Evolutionary conservation across 2,888 invertebrate species (phyloP).

Genomic region (Galerucella calmariensis): DNA sequence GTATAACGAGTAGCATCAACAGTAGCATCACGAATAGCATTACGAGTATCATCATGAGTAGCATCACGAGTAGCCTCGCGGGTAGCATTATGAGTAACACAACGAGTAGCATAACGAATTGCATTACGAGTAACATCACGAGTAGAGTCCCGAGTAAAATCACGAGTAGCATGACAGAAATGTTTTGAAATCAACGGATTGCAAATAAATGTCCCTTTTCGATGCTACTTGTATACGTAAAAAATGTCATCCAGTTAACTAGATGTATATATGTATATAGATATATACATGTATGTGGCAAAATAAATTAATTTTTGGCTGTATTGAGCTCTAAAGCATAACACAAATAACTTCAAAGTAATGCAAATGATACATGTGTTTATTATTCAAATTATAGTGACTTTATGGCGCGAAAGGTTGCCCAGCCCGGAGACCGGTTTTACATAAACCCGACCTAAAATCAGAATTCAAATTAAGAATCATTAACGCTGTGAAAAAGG

Average conservation of each 20-base stretch:
- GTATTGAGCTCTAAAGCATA: conserved; percentile 30
- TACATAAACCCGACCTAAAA: conserved; percentile 34
- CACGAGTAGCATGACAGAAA: too few relatives aligned
- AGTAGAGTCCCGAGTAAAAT: too few relatives aligned
- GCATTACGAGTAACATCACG: too few relatives aligned
- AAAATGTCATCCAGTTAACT: background rate
- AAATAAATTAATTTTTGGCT: conserved; percentile 29
- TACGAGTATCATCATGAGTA: too few relatives aligned
- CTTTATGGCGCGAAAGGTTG: conserved; percentile 30
- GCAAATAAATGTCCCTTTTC: too few relatives aligned
- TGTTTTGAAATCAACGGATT: too few relatives aligned
- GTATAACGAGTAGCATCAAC: too few relatives aligned
- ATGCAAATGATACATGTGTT: conserved; percentile 42
- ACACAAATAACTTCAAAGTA: conserved; percentile 41
- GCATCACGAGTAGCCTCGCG: too few relatives aligned
- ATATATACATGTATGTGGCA: conserved; percentile 7
- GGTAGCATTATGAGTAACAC: too few relatives aligned
- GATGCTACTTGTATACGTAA: background rate
- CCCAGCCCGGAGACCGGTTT: conserved; percentile 34
- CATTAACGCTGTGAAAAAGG: conserved; percentile 21
- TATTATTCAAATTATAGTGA: conserved; percentile 43
- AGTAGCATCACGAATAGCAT: too few relatives aligned
- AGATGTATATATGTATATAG: background rate
- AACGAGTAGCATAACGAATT: too few relatives aligned
- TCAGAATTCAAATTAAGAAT: conserved; percentile 34